Base-by-base conservation (phyloP, 1,140 invertebrate species). In the Conopomorpha cramerella region DNA sequence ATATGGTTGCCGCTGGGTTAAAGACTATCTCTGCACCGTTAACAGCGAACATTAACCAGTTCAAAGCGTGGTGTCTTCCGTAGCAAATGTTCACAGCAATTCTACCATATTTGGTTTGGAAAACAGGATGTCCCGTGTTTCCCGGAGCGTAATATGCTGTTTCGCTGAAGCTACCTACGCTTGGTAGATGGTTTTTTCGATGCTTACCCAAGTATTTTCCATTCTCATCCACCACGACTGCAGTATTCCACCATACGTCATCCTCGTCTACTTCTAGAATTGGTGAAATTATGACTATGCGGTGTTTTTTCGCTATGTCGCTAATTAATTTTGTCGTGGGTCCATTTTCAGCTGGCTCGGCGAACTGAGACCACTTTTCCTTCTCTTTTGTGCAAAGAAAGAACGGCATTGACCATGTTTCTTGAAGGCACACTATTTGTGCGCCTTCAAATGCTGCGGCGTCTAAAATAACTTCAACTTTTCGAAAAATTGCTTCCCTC, bases 371-470 rank as follows among this genome's bases (percentile, higher is more conserved):
- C 97, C 97, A 99, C 1, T 93, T 95, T 46, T 88, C 81, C 65
- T 93, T 95, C 77, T 99, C 96, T 28, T 95, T 77, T 0, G 97
- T 99, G 62, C 96, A 99, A 51, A 99, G 96, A 3, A 92, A 94
- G 82, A 99, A 99, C 1, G 97, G 96, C 96, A 99, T 98, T 91
- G 95, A 86, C 96, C 96, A 99, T 10, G 93, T 89, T 80, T 99
- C 97, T 76, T 99, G 96, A 27, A 98, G 82, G 62, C 96, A 98
- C 11, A 99, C 51, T 18, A 99, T 83, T 52, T 99, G 96, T 6
- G 92, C 95, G 12, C 85, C 84, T 49, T 85, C 87, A n/a, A 74
- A 46, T 0, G 86, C 89, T 1, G 96, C 96, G n/a, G 86, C 81
- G 18, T 88, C 81, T 15, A 96, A 87, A 27, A 97, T 89, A 16